phyloP scores from a whole-genome alignment of 2,888 invertebrate species.

The Theodoxus fluviatilis region DNA sequence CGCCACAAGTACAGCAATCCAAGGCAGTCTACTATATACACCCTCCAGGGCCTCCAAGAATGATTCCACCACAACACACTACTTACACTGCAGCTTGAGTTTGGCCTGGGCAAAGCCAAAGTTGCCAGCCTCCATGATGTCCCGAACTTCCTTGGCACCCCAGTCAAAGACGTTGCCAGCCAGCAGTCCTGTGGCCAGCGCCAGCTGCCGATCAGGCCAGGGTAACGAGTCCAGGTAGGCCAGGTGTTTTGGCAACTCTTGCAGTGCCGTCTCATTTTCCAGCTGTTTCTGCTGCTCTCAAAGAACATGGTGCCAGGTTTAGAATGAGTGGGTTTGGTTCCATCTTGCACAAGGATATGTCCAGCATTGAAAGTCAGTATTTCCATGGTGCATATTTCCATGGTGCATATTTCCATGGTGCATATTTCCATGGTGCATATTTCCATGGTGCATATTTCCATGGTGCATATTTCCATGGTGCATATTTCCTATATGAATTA shows the following conservation, averaged over 20 bases:
- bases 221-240: conserved; percentile 75
- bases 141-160: conserved; percentile 90
- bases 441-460: too few species aligned
- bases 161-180: conserved; percentile 96
- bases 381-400: too few species aligned
- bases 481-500: too few species aligned
- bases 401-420: too few species aligned
- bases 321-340: too few species aligned
- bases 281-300: conserved; percentile 83
- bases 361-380: too few species aligned
- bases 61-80: too few species aligned
- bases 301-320: too few species aligned
- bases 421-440: too few species aligned
- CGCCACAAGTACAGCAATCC: too few species aligned
- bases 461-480: too few species aligned
- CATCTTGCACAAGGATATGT: too few species aligned
- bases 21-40: neutral
- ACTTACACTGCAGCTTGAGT: conserved; percentile 77
- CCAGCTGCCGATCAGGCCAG: conserved; percentile 65
- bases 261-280: conserved; percentile 85
- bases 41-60: neutral
- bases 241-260: conserved; percentile 75
- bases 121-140: conserved; percentile 77
- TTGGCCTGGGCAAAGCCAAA: conserved; percentile 86
- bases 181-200: conserved; percentile 70